These are phyloP conservation scores for Penaeus indicus DNA, from an alignment of 1,140 invertebrate species.

Conservation along the genomic window DNA sequence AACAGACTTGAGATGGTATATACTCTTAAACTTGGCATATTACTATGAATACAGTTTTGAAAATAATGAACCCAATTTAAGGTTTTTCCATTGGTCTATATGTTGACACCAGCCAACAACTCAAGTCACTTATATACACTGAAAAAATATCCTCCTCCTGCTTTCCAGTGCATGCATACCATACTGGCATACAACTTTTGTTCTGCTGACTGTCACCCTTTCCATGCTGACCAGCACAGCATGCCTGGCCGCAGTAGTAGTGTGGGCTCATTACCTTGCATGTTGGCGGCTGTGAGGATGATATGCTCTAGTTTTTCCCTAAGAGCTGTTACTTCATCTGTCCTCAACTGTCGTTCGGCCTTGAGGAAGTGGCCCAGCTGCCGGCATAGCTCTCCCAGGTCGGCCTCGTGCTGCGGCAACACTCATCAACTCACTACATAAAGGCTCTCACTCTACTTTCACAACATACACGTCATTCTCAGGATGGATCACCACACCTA, in stretches of 20 bases:
- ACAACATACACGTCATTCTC: slow-evolving; percentile 28
- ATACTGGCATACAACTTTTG: neutral
- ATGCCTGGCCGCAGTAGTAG: neutral
- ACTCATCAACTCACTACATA: slow-evolving; percentile 29
- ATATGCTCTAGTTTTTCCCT: slow-evolving; percentile 68
- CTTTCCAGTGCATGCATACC: slow-evolving; percentile 26
- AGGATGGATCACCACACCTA: too few species aligned
- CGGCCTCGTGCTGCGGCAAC: slow-evolving; percentile 67
- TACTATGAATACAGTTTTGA: too few species aligned
- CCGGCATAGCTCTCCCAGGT: slow-evolving; percentile 67
- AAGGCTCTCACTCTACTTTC: slow-evolving; percentile 42
- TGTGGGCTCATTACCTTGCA: slow-evolving; percentile 56
- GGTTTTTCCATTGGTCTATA: too few species aligned
- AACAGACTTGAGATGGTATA: too few species aligned
- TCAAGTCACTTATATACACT: neutral
- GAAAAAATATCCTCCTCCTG: neutral
- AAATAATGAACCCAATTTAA: too few species aligned
- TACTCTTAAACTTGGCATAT: too few species aligned
- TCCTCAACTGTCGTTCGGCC: slow-evolving; percentile 66
- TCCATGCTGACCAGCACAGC: slow-evolving; percentile 24
- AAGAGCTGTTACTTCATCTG: slow-evolving; percentile 68
- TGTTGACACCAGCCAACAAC: too few species aligned
- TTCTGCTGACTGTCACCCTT: neutral
- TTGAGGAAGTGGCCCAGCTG: slow-evolving; percentile 68
- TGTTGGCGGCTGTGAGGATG: slow-evolving; percentile 66